Conservation (phyloP, 2,797 vertebrate genomes). For the Leuciscus waleckii region DNA sequence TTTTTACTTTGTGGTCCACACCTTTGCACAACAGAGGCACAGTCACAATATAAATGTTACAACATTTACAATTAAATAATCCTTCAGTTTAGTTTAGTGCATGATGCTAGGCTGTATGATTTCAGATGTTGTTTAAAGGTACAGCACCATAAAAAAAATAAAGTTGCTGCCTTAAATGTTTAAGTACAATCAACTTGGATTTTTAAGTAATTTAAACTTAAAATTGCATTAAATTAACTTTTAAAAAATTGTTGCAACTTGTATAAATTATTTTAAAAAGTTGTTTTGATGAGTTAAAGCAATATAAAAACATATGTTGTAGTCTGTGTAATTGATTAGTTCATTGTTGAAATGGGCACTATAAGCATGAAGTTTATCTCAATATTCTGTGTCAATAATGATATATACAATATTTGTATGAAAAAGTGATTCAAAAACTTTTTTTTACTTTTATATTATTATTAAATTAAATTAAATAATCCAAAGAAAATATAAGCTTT, state of each 20-base stretch:
- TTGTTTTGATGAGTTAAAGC: too few relatives aligned
- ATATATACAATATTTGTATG: not conserved
- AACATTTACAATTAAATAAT: not conserved
- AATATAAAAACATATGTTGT: too few relatives aligned
- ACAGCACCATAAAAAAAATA: not conserved
- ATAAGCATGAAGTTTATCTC: not conserved
- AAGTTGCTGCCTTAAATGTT: too few relatives aligned
- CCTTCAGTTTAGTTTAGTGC: not conserved
- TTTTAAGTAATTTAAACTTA: too few relatives aligned
- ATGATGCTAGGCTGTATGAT: not conserved
- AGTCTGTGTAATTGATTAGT: not conserved
- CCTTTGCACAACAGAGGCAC: not conserved
- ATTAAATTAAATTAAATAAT: not conserved
- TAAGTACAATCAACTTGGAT: too few relatives aligned
- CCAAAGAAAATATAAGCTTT: not conserved
- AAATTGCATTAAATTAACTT: too few relatives aligned
- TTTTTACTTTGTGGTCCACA: not conserved
- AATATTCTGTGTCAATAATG: not conserved
- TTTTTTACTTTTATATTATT: not conserved
- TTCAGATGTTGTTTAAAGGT: not conserved
- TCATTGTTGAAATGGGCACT: not conserved
- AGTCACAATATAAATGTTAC: not conserved
- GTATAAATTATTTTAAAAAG: too few relatives aligned
- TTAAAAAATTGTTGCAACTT: too few relatives aligned
- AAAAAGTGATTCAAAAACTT: not conserved